Evolutionary conservation across 2,888 invertebrate species (phyloP).

Genomic region (Lochmaea capreae): DNA sequence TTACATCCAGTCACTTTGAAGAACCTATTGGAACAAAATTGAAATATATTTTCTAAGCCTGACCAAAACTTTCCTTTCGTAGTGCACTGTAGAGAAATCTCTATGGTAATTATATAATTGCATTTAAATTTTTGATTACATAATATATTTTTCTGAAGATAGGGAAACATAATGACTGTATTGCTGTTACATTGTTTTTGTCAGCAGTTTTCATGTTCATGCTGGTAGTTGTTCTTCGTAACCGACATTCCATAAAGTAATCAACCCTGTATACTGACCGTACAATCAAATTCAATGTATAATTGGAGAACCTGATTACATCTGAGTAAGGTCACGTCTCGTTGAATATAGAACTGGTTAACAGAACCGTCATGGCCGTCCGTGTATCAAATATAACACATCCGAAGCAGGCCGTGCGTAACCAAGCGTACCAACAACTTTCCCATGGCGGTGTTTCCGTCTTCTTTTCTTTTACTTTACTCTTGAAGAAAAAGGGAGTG

Average conservation of each 20-base stretch:
- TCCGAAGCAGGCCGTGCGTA: constrained; percentile 21
- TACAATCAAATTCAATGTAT: constrained; percentile 9
- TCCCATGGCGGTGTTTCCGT: constrained; percentile 15
- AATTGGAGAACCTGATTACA: constrained; percentile 21
- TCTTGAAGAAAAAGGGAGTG: constrained; percentile 7
- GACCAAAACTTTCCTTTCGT: no score
- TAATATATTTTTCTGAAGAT: no score
- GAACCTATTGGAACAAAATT: no score
- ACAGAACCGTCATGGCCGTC: constrained; percentile 21
- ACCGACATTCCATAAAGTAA: not conserved
- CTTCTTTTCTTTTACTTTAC: constrained; percentile 10
- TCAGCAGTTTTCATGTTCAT: not conserved
- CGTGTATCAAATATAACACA: constrained; percentile 22
- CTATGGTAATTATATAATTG: no score
- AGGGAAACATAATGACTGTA: not conserved
- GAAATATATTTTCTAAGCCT: no score
- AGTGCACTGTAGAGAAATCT: no score
- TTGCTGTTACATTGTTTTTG: not conserved
- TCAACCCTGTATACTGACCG: constrained; percentile 5
- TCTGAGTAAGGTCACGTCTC: constrained; percentile 20
- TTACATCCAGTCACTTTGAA: no score
- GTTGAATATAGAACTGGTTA: constrained; percentile 21
- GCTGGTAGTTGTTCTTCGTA: not conserved
- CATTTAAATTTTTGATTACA: no score
- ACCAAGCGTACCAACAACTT: constrained; percentile 15